Conservation (phyloP, 1,140 invertebrate species). For the Temnothorax longispinosus region DNA sequence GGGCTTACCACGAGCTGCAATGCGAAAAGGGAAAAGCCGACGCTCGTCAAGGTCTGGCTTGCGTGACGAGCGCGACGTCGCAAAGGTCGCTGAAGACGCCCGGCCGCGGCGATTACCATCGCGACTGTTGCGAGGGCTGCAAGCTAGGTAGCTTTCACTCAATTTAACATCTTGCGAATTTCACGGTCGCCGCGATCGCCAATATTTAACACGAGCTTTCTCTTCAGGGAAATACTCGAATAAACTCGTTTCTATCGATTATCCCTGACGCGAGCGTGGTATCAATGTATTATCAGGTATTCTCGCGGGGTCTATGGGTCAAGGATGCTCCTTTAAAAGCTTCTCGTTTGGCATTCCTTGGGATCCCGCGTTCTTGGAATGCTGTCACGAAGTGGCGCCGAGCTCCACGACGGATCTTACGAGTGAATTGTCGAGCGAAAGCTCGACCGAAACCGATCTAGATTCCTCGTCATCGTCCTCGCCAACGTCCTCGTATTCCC, state of each 20-base stretch:
- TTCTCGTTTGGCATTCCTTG: conserved; percentile 86
- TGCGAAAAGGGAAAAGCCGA: conserved; percentile 85
- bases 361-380: conserved; percentile 86
- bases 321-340: conserved; percentile 84
- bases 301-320: conserved; percentile 82
- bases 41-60: conserved; percentile 83
- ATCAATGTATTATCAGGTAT: conserved; percentile 78
- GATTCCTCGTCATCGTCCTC: conserved; percentile 18
- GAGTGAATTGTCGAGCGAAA: conserved; percentile 43
- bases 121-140: conserved; percentile 87
- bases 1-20: conserved; percentile 79
- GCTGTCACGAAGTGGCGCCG: conserved; percentile 84
- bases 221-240: neutral
- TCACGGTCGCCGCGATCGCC: neutral
- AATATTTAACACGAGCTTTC: neutral
- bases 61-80: conserved; percentile 66
- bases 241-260: neutral
- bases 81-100: conserved; percentile 30
- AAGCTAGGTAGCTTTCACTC: conserved; percentile 82
- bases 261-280: neutral
- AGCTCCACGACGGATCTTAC: conserved; percentile 67
- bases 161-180: conserved; percentile 16
- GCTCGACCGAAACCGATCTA: conserved; percentile 50
- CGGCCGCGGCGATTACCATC: conserved; percentile 80
- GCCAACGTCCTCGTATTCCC: neutral